Percentiles rank a stretch among this genome's conserved stretches.
Evolutionary conservation across 1,140 invertebrate species (phyloP).

Genomic region (Geopemphigus sp.): DNA sequence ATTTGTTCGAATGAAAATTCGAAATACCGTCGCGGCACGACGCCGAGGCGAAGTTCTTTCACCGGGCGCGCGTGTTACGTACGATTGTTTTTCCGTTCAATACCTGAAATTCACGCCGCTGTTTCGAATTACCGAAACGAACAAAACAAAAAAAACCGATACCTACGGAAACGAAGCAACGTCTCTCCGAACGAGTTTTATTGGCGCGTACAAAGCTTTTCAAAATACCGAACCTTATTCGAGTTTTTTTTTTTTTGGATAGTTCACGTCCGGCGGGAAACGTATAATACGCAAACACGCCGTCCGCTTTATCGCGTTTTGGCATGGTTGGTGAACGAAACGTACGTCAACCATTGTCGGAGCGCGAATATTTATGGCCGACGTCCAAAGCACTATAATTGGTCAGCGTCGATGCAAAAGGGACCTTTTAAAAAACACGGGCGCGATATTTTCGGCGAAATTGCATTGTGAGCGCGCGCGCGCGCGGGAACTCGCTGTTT

Average conservation of each 20-base stretch:
- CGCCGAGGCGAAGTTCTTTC: no score
- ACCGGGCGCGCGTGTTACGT: no score
- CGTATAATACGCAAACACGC: constrained; percentile 11
- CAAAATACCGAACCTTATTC: background rate
- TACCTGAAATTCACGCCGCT: no score
- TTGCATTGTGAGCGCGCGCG: no score
- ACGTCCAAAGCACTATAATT: constrained; percentile 45
- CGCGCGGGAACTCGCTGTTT: background rate
- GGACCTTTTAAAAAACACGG: constrained; percentile 27
- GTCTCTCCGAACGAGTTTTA: background rate
- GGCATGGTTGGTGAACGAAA: constrained; percentile 33
- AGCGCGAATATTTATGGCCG: constrained; percentile 10
- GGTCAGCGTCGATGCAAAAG: constrained; percentile 39
- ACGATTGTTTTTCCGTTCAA: no score
- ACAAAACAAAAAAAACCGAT: no score
- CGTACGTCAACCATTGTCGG: constrained; percentile 43
- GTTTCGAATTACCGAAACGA: no score
- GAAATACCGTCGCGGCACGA: no score
- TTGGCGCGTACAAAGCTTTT: background rate
- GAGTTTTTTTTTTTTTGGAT: background rate
- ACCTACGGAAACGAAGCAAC: no score
- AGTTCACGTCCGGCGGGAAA: background rate
- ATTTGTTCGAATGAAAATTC: background rate
- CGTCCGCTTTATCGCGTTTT: constrained; percentile 11
- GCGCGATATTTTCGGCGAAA: constrained; percentile 30